Evolutionary conservation across 2,797 vertebrate genomes (phyloP).

Genomic region (Xenopus petersii): DNA sequence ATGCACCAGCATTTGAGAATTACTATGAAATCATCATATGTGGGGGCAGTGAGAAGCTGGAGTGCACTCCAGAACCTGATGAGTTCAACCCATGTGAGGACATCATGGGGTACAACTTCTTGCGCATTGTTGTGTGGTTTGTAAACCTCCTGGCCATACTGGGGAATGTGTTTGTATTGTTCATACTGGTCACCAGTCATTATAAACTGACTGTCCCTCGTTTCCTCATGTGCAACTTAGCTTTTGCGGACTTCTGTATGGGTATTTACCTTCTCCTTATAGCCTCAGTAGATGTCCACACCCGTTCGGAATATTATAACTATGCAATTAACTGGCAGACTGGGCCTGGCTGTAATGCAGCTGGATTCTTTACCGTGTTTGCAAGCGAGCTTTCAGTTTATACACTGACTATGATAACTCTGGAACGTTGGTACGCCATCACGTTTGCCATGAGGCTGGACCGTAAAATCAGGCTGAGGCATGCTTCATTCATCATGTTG

Average conservation of each 20-base stretch:
- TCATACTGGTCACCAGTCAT: slow-evolving; percentile 91
- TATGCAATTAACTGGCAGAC: slow-evolving; percentile 98
- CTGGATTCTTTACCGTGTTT: slow-evolving; percentile 93
- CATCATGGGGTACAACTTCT: slow-evolving; percentile 91
- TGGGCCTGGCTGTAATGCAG: slow-evolving; percentile 83
- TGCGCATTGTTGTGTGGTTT: slow-evolving; percentile 91
- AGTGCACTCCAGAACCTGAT: slow-evolving; percentile 84
- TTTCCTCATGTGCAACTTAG: slow-evolving; percentile 96
- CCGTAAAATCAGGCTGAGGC: slow-evolving; percentile 79
- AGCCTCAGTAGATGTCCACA: slow-evolving; percentile 87
- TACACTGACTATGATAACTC: slow-evolving; percentile 86
- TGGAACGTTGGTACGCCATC: slow-evolving; percentile 95
- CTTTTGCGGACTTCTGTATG: slow-evolving; percentile 96
- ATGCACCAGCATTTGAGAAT: slow-evolving; percentile 78
- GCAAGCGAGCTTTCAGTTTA: slow-evolving; percentile 92
- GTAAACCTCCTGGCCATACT: slow-evolving; percentile 89
- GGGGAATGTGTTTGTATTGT: slow-evolving; percentile 85
- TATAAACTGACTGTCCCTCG: slow-evolving; percentile 93
- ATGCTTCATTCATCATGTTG: slow-evolving; percentile 78
- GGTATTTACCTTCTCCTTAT: slow-evolving; percentile 92
- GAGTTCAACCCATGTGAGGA: slow-evolving; percentile 99
- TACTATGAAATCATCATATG: slow-evolving; percentile 88
- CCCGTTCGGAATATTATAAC: slow-evolving; percentile 89
- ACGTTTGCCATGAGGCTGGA: slow-evolving; percentile 91
- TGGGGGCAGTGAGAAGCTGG: slow-evolving; percentile 79